Evolutionary conservation across 2,113 vertebrate species (phyloP).

Genomic region (Tragelaphus scriptus): DNA sequence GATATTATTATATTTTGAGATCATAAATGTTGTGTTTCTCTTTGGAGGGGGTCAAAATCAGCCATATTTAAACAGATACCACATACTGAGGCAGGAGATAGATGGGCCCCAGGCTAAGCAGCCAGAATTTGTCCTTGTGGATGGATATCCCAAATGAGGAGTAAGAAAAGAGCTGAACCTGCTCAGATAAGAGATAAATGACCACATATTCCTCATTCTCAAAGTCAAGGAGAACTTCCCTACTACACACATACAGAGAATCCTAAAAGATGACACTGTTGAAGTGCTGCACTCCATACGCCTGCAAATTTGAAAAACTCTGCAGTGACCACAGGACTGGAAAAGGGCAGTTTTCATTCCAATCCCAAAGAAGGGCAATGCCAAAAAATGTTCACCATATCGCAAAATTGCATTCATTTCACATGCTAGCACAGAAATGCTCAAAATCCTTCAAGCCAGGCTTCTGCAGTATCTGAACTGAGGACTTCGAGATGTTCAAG

Average conservation of each 20-base stretch:
- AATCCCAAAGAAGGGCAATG: not conserved
- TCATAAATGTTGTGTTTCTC: not conserved
- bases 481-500: not conserved
- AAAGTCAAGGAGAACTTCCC: not conserved
- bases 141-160: not conserved
- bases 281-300: not conserved
- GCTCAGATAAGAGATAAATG: not conserved
- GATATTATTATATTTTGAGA: not conserved
- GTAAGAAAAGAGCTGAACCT: not conserved
- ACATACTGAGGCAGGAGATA: not conserved
- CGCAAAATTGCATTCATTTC: not conserved
- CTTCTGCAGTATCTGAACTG: not conserved
- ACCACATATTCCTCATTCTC: not conserved
- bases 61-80: not conserved
- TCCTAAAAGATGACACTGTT: not conserved
- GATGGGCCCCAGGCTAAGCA: not conserved
- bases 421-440: not conserved
- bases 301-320: not conserved
- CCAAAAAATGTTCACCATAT: not conserved
- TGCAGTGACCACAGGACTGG: not conserved
- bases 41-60: not conserved
- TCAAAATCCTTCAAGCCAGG: not conserved
- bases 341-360: not conserved
- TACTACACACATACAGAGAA: not conserved
- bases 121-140: not conserved